Evolutionary conservation across 2,113 vertebrate genomes (phyloP).

Genomic region (Heptranchias perlo): DNA sequence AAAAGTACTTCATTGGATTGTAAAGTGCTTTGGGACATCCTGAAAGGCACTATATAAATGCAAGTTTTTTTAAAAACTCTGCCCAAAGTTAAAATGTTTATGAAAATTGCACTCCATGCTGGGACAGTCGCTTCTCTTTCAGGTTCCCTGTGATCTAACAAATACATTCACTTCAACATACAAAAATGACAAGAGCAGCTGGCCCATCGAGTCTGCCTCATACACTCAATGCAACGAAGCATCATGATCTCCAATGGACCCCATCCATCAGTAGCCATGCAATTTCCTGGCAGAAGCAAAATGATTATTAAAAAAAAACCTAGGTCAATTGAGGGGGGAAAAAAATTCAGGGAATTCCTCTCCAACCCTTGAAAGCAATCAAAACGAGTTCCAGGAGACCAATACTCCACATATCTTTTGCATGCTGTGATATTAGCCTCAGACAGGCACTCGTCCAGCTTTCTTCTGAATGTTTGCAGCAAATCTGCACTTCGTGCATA

Average conservation of each 20-base stretch:
- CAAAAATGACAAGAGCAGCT: not conserved
- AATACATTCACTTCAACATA: not conserved
- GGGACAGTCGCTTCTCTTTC: not conserved
- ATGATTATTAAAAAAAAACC: too few species aligned
- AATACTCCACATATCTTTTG: not conserved
- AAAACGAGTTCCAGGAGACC: too few species aligned
- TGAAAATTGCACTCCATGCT: not conserved
- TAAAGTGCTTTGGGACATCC: too few species aligned
- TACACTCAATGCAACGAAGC: not conserved
- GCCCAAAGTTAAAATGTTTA: not conserved
- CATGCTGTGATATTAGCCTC: not conserved
- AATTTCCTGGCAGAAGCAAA: not conserved
- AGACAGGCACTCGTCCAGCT: not conserved
- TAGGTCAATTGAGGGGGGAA: not conserved
- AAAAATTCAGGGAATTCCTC: not conserved
- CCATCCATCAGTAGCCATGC: not conserved
- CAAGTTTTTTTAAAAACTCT: not conserved
- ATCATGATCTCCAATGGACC: not conserved
- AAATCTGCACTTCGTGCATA: not conserved
- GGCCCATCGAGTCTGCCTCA: too few species aligned
- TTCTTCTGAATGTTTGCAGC: not conserved
- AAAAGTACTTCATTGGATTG: too few species aligned
- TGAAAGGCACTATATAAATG: too few species aligned
- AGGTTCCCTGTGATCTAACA: not conserved
- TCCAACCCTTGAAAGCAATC: not conserved